Base-by-base conservation (phyloP, 2,113 vertebrate genomes). In the Vulpes vulpes region DNA sequence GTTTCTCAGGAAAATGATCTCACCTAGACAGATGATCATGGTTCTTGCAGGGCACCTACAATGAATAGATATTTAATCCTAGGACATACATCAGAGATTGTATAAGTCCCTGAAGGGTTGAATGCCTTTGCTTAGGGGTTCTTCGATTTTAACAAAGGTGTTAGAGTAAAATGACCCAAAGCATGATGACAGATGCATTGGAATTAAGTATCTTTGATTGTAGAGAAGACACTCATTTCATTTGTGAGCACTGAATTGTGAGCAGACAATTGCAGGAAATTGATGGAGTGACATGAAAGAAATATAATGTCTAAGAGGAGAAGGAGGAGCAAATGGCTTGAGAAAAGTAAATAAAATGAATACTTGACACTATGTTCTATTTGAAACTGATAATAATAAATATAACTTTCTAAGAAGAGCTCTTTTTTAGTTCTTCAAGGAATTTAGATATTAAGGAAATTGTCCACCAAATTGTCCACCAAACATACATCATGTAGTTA, bases 361-460 rank as follows among this genome's bases (percentile, higher is more conserved):
- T 43, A 73, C n/a, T 69, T 95, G 22, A 10, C 32, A 27, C 4
- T 62, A n/a, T 62, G 19, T 94, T 94, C 82, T 43, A 65, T 65
- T 92, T 84, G 64, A 94, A 82, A 83, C 14, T 83, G n/a, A 88
- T 17, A 92, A 60, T 82, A 65, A 90, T 25, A 81, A 62, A 55
- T 74, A 23, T 43, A n/a, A 79, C 27, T 79, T 95, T 94, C 16
- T 84, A 49, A 23, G 23, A 79, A 86, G 22, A 55, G n/a, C 14
- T 73, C 12, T 22, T 71, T 89, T 93, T 94, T 76, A 86, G 49
- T 10, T 92, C 73, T 81, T 71, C 15, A 95, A 91, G 19, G 81
- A 38, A 78, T 2, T 53, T 23, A 67, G 23, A 19, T 74, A 11
- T 82, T 82, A 73, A 92, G 55, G 43, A 73, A 90, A 49, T 27